Conservation (phyloP, 1,140 invertebrate species). For the Lanistes nyassanus region DNA sequence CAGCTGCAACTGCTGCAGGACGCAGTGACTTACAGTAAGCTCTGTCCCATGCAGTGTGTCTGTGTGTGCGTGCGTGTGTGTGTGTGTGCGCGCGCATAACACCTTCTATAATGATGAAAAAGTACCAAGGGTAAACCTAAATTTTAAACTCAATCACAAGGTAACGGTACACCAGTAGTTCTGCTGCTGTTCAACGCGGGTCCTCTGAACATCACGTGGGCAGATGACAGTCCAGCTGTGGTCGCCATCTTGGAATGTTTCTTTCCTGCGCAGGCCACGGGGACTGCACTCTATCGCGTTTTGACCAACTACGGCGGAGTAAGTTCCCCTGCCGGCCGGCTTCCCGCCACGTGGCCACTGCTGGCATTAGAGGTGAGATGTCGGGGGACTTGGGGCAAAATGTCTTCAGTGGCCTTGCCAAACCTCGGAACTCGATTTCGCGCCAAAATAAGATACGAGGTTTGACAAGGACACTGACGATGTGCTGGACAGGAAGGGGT, state of each 20-base stretch:
- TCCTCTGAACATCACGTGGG: constrained; percentile 53
- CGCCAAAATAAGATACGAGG: no score
- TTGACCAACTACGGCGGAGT: constrained; percentile 38
- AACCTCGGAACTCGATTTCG: no score
- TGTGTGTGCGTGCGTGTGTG: no score
- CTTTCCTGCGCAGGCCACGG: constrained; percentile 59
- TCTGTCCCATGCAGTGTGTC: neutral
- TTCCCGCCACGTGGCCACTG: constrained; percentile 57
- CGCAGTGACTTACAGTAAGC: constrained; percentile 31
- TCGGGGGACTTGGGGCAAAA: no score
- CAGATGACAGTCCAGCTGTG: constrained; percentile 37
- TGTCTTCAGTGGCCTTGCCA: no score
- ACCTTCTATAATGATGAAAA: no score
- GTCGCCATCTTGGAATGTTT: constrained; percentile 58
- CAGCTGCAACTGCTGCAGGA: constrained; percentile 50
- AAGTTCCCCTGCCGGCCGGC: constrained; percentile 52
- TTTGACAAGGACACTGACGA: no score
- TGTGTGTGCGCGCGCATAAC: no score
- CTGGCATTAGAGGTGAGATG: constrained; percentile 25
- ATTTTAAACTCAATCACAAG: constrained; percentile 33
- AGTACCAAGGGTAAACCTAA: no score
- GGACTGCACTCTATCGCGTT: constrained; percentile 48
- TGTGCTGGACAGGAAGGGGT: no score
- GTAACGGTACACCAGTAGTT: constrained; percentile 34
- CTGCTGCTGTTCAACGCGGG: constrained; percentile 57